Evolutionary conservation across 2,888 invertebrate genomes (phyloP), one percentile per base, ranked within the genome.

Genomic region (Pycnomerus fuliginosus): DNA sequence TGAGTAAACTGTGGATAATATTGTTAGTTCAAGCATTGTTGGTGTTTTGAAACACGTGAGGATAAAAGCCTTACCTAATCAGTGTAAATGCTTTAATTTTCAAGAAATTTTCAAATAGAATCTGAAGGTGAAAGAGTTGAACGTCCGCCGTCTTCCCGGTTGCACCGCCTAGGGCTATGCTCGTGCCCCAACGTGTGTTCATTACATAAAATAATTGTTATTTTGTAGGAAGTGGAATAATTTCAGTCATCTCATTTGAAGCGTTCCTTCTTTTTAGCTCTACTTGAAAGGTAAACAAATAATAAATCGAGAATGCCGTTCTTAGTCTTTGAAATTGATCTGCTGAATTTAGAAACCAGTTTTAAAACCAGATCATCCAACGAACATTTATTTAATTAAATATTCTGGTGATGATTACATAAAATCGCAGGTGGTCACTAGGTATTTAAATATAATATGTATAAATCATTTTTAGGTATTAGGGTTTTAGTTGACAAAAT

Each of bases 171-270:
- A 8, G 11, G 25, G 11, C 7, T 8, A 12, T 25, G 25, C 25
- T 25, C 25, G 25, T 25, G 25, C 25, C 25, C 25, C 25, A 12
- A 10, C 25, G 11, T 4, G 11, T 10, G 25, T 25, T 25, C 11
- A 25, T 8, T 25, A 5, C 20, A 20, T 20, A 8, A 8, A 4
- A 5, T 20, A 20, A 20, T 20, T 20, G 8, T 20, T 20, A 20
- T 20, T 20, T 20, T 20, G 8, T 5, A 20, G 20, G 20, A 20
- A 20, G 5, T 5, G 8, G 20, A 20, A 20, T 20, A 8, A 5
- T 8, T 4, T 4, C 20, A 20, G 4, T 20, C 8, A 20, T 5
- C 8, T 20, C 8, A 4, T 20, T 20, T 20, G 4, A 8, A 5
- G 8, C 4, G 20, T 20, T 5, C 20, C 20, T 20, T 5, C 20